Percentiles rank a stretch among this genome's conserved stretches.
Conservation (phyloP, 2,113 vertebrate species). For the Cisticola juncidis region DNA sequence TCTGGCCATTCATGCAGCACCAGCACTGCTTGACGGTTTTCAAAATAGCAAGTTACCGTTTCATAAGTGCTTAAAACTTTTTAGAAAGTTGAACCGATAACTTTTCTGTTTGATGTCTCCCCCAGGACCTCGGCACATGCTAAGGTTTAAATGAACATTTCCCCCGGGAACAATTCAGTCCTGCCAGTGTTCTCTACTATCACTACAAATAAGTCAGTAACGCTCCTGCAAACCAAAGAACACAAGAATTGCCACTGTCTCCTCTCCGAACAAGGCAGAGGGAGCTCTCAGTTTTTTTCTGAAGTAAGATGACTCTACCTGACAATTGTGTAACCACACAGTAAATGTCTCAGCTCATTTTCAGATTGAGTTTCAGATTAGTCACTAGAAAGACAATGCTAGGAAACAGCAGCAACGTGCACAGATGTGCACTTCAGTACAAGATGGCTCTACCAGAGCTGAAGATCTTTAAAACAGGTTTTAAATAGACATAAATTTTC, state of each 20-base stretch:
- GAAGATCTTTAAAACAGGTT: not conserved
- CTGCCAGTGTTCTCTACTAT: not conserved
- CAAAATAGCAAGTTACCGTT: not conserved
- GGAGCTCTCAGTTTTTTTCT: not conserved
- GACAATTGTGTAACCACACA: not conserved
- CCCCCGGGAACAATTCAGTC: not conserved
- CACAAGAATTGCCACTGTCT: not conserved
- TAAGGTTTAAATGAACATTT: not conserved
- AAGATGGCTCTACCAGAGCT: not conserved
- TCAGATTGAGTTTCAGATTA: constrained; percentile 18
- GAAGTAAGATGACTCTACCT: not conserved
- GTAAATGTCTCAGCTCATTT: not conserved
- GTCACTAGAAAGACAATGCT: constrained; percentile 16
- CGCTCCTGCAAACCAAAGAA: not conserved
- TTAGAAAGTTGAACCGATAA: not conserved
- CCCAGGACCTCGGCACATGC: not conserved
- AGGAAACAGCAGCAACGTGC: not conserved
- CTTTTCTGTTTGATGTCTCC: not conserved
- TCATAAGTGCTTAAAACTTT: not conserved
- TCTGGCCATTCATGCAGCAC: not conserved
- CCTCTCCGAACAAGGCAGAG: not conserved
- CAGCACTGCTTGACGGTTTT: not conserved
- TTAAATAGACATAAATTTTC: not conserved
- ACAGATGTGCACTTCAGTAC: not conserved
- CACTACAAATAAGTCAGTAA: not conserved